phyloP scores from a whole-genome alignment of 2,888 invertebrate genomes.

The Reticulitermes lucifugus region DNA sequence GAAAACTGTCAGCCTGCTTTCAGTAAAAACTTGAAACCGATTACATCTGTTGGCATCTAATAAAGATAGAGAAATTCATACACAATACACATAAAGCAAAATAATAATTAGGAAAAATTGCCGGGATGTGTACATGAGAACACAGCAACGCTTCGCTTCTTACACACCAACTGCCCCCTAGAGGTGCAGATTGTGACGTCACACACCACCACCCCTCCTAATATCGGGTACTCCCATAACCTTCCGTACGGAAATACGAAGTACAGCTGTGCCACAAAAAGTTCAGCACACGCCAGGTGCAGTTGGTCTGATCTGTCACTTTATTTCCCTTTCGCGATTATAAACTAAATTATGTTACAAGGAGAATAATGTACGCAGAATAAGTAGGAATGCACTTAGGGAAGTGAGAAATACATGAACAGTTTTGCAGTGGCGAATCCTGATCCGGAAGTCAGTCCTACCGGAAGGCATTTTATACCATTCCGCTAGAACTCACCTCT shows the following conservation, averaged over 20 bases:
- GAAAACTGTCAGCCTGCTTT: background rate
- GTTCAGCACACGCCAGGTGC: slow-evolving; percentile 9
- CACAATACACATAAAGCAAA: background rate
- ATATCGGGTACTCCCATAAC: slow-evolving; percentile 3
- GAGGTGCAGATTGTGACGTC: slow-evolving; percentile 9
- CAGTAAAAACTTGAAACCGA: background rate
- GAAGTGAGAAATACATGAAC: too few relatives aligned
- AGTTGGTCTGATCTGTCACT: background rate
- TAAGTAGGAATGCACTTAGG: too few relatives aligned
- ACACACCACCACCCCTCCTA: slow-evolving; percentile 9
- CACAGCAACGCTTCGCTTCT: slow-evolving; percentile 4
- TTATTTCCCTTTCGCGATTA: background rate
- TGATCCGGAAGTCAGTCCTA: too few relatives aligned
- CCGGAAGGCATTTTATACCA: too few relatives aligned
- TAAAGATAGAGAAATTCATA: background rate
- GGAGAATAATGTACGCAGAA: too few relatives aligned
- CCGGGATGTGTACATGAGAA: background rate
- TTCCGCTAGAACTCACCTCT: too few relatives aligned
- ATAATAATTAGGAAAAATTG: background rate
- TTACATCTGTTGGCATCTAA: background rate
- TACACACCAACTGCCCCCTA: background rate
- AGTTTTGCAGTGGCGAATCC: too few relatives aligned
- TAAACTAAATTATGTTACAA: too few relatives aligned
- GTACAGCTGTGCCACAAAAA: background rate
- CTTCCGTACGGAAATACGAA: slow-evolving; percentile 16